A percentile compares a stretch with the other conserved stretches of the same genome.
phyloP scores from a whole-genome alignment of 2,797 vertebrate genomes.

The Simalia tracyae region DNA sequence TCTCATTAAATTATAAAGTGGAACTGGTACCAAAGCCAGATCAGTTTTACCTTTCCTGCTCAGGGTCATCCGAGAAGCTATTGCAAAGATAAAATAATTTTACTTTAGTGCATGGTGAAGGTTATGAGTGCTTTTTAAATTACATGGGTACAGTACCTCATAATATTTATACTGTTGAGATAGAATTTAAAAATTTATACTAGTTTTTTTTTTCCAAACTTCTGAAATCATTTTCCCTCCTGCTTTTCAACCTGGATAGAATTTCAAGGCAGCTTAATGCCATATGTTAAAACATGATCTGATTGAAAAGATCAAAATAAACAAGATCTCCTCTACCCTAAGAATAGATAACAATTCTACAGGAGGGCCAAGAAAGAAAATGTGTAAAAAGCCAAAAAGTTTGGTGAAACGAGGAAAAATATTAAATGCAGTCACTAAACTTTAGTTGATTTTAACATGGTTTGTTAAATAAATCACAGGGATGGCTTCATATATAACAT shows the following conservation, averaged over 20 bases:
- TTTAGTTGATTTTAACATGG: neutral
- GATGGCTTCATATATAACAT: neutral
- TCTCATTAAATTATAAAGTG: conserved; percentile 62
- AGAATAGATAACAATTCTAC: neutral
- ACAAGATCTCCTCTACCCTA: neutral
- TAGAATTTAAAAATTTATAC: neutral
- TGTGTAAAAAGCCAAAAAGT: neutral
- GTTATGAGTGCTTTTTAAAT: neutral
- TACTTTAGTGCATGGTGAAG: neutral
- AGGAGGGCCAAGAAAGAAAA: neutral
- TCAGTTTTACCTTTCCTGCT: conserved; percentile 36
- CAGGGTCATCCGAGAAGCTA: conserved; percentile 33
- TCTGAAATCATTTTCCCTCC: neutral
- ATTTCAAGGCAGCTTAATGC: neutral
- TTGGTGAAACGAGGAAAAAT: neutral
- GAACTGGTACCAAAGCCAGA: conserved; percentile 19
- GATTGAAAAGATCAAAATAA: neutral
- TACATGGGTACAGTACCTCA: neutral
- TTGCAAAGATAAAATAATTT: neutral
- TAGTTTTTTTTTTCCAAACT: neutral
- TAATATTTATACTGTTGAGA: neutral
- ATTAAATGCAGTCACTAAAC: neutral
- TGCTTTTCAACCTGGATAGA: neutral
- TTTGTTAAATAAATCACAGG: neutral
- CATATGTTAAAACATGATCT: neutral